Percentiles rank a stretch among this genome's conserved stretches.
Evolutionary conservation across 1,140 invertebrate genomes (phyloP).

Genomic region (Atta texana): DNA sequence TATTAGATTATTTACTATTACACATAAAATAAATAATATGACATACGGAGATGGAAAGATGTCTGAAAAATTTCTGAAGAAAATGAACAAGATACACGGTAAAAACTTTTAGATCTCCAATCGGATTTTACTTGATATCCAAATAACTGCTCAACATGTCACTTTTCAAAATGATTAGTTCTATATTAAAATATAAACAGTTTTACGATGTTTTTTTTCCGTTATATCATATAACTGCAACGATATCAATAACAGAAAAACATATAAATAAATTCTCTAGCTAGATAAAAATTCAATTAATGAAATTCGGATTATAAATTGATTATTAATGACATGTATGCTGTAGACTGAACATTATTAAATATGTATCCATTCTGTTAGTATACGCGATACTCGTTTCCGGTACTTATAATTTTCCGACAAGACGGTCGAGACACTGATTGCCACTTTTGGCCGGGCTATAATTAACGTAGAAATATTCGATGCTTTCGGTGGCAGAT

Average conservation of each 20-base stretch:
- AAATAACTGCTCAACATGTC: not conserved
- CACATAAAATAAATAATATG: not conserved
- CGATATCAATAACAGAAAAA: not conserved
- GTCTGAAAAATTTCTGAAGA: not conserved
- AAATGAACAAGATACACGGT: not conserved
- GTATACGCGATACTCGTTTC: not conserved
- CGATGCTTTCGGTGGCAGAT: slow-evolving; percentile 45
- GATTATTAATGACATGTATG: not conserved
- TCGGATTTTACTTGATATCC: not conserved
- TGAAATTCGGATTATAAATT: not conserved
- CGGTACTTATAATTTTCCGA: slow-evolving; percentile 15
- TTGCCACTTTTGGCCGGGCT: slow-evolving; percentile 20
- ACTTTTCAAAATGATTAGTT: not conserved
- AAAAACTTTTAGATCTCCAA: not conserved
- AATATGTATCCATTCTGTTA: not conserved
- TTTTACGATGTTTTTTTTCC: not conserved
- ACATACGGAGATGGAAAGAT: too few relatives aligned
- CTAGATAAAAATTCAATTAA: not conserved
- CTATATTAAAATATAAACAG: not conserved
- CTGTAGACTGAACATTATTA: not conserved
- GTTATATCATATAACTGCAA: not conserved
- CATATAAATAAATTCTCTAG: not conserved
- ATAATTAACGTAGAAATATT: slow-evolving; percentile 58
- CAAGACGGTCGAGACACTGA: not conserved
- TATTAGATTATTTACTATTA: not conserved